These are phyloP conservation scores for Pteromalus puparum DNA, from an alignment of 1,140 invertebrate genomes.

Conservation along the genomic window DNA sequence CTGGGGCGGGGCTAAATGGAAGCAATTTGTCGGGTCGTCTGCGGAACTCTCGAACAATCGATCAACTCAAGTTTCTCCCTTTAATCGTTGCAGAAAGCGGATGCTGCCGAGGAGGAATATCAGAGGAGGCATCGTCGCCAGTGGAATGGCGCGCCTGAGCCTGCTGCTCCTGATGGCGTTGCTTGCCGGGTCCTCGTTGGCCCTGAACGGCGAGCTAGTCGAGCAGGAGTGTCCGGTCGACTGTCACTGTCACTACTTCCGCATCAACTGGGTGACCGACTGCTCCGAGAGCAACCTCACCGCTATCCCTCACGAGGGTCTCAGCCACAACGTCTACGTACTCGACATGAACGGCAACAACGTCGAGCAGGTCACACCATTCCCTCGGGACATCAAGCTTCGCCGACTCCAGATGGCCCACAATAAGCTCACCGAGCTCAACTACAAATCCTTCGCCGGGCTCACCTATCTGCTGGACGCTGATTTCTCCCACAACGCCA, in stretches of 20 bases:
- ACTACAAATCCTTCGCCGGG: slow-evolving; percentile 79
- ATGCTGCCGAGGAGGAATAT: slow-evolving; percentile 31
- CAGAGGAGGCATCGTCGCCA: background rate
- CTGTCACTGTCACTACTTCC: slow-evolving; percentile 85
- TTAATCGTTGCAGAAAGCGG: slow-evolving; percentile 19
- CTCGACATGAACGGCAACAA: slow-evolving; percentile 84
- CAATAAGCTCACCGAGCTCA: slow-evolving; percentile 79
- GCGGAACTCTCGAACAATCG: background rate
- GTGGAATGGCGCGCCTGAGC: slow-evolving; percentile 18
- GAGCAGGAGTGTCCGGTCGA: slow-evolving; percentile 83
- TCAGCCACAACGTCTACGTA: slow-evolving; percentile 83
- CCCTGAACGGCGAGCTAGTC: slow-evolving; percentile 78
- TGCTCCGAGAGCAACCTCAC: slow-evolving; percentile 86
- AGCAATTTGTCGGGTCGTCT: slow-evolving; percentile 28
- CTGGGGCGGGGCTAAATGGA: background rate
- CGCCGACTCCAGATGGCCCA: slow-evolving; percentile 83
- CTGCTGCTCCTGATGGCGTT: slow-evolving; percentile 56
- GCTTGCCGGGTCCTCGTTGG: slow-evolving; percentile 49
- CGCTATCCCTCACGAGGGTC: slow-evolving; percentile 80
- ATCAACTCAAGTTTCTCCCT: background rate
- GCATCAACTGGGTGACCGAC: slow-evolving; percentile 86
- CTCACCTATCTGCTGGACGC: slow-evolving; percentile 82
- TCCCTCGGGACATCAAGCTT: slow-evolving; percentile 81
- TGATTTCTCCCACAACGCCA: slow-evolving; percentile 82
- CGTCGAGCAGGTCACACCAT: slow-evolving; percentile 77